Evolutionary conservation across 2,113 vertebrate species (phyloP), one percentile per base, ranked within the genome.

Genomic region (Micromys minutus): DNA sequence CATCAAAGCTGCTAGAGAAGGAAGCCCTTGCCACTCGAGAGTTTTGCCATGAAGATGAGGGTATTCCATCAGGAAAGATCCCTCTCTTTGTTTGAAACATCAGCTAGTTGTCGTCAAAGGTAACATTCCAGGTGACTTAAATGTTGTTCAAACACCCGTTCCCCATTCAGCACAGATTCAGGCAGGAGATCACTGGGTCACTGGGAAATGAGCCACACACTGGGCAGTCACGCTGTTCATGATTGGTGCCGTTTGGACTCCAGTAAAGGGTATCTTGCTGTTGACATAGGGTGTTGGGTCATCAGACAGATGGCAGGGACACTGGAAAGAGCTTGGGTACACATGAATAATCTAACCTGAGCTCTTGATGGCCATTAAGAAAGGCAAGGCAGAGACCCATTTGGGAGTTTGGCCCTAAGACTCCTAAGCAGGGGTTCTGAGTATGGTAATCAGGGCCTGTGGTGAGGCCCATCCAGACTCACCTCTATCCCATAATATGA

Each of bases 221-320:
- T 50, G 67, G 57, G 87, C 80, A 84, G 55, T 11, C 79, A 29
- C 31, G 71, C 45, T 93, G 39, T 57, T 95, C 36, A 2, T 1
- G 57, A 90, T 21, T 2, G 75, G 22, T 75, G n/a, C 67, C 74
- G 34, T 36, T 42, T 85, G 67, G 19, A 36, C 36, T 76, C 63
- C 83, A 88, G 45, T n/a, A 12, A 5, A 22, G 55, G 85, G 88
- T 0, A 1, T 36, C 89, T 80, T 77, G 81, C 79, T 90, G 87
- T 10, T 81, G 85, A 84, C 91, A 93, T 75, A 95, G 55, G 94
- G 91, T 39, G 42, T 55, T 84, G 26, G 6, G 1, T 91, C 89
- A 92, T 96, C 93, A 93, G 92, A 88, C 95, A 95, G 88, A 89
- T 92, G 89, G 77, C 63, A 71, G 85, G 61, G 76, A 92, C 22